Percentiles rank a stretch among this genome's conserved stretches.
Conservation (phyloP, 2,888 invertebrate species). For the Dynastes grantii region DNA sequence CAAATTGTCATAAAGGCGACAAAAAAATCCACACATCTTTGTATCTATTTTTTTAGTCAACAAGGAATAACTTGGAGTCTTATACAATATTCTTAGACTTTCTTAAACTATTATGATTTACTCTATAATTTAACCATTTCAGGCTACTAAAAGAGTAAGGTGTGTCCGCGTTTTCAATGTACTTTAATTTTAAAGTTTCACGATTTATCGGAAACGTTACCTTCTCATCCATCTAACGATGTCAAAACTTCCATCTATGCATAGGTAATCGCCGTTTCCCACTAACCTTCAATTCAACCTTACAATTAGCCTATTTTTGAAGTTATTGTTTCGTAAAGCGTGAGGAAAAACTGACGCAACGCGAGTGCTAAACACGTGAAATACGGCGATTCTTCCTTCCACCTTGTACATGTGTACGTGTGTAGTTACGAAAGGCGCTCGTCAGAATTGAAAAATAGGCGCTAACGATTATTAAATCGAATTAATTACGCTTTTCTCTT, state of each 20-base stretch:
- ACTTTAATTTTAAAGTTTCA: conserved; percentile 9
- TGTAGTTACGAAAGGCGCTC: background rate
- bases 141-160: too few relatives aligned
- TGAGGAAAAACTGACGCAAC: conserved; percentile 6
- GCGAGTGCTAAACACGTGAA: background rate
- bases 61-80: too few relatives aligned
- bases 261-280: conserved; percentile 12
- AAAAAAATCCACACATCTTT: too few relatives aligned
- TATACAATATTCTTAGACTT: too few relatives aligned
- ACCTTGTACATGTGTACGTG: background rate
- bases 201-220: background rate
- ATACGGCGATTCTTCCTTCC: background rate
- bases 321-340: conserved; percentile 35
- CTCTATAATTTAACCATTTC: too few relatives aligned
- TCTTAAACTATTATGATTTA: too few relatives aligned
- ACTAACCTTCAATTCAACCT: conserved; percentile 28
- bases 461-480: conserved; percentile 2
- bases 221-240: conserved; percentile 1
- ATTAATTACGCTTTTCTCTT: background rate
- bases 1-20: too few relatives aligned
- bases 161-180: too few relatives aligned
- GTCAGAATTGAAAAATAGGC: background rate
- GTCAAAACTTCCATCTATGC: conserved; percentile 14
- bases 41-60: too few relatives aligned
- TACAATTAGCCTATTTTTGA: conserved; percentile 30